Base-by-base conservation (phyloP, 2,797 vertebrate genomes). In the Micropoecilia bifurca region DNA sequence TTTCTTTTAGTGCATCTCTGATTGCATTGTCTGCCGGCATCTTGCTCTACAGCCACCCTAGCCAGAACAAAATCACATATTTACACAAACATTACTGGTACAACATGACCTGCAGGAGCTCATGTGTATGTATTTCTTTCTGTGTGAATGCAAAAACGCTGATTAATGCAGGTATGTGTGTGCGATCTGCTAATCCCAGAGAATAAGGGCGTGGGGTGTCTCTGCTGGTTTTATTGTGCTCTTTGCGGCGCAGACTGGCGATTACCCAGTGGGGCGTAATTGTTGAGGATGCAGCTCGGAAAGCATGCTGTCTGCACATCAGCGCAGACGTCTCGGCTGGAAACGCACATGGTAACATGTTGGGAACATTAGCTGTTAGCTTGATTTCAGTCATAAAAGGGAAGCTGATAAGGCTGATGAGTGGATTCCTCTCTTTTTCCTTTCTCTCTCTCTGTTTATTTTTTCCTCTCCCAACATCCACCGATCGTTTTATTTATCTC, bases 201-300 rank as follows among this genome's bases (percentile, higher is more conserved):
- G 69, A 88, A 87, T 78, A 77, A 79, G 73, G 68, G 72, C 0
- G 55, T 85, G 74, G 75, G 82, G 73, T 61, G 88, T 87, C 84
- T 91, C 72, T 76, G 47, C 82, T 77, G 76, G 84, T 77, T 92
- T 94, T 91, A 93, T 78, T 76, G 84, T 33, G 13, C 79, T 88
- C 79, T 92, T 91, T 78, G 68, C 33, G 73, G 93, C 53, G 91
- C 81, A 88, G 88, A 83, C 89, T 81, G 82, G 45, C 87, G 90
- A 92, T 93, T 93, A 93, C 84, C 81, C 86, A 83, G 81, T 36
- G 45, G 80, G 82, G 79, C 77, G 86, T 93, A 88, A 92, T 91
- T 93, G 90, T 84, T 75, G 80, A 92, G 90, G 93, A 94, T 91
- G 86, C 82, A 48, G 75, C 61, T 6, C 75, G 87, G 85, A 88